Percentiles rank a stretch among this genome's conserved stretches.
phyloP scores from a whole-genome alignment of 2,113 vertebrate species.

The Phylloscopus whistleri region DNA sequence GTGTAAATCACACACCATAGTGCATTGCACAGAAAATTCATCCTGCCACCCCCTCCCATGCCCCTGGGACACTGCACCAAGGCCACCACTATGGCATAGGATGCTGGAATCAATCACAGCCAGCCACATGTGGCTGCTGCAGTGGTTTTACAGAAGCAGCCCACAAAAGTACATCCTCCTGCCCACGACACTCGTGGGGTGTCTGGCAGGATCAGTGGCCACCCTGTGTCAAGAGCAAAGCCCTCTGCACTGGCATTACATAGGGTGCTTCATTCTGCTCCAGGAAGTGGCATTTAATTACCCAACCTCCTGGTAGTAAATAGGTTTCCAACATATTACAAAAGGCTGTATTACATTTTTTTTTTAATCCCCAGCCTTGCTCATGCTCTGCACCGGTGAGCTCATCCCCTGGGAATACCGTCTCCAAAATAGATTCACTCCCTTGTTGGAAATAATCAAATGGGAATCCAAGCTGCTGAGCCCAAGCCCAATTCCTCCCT shows the following conservation, averaged over 20 bases:
- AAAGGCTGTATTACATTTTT: background rate
- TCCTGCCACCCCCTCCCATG: fast-evolving
- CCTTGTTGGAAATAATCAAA: constrained; percentile 50
- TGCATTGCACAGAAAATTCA: background rate
- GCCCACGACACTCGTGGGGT: fast-evolving
- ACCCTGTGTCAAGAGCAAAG: fast-evolving
- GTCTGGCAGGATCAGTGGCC: background rate
- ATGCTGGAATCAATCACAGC: fast-evolving
- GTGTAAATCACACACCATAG: background rate
- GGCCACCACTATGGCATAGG: background rate
- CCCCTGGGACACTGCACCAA: background rate
- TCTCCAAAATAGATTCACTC: constrained; percentile 52
- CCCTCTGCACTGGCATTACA: background rate
- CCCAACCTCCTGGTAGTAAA: constrained; percentile 15
- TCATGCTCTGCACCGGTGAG: background rate
- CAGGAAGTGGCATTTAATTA: constrained; percentile 46
- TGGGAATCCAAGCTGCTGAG: constrained; percentile 61
- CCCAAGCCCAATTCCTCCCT: constrained; percentile 66
- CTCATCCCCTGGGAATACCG: constrained; percentile 19
- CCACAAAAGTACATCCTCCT: background rate
- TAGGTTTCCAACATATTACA: constrained; percentile 18
- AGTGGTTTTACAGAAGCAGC: background rate
- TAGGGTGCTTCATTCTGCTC: background rate
- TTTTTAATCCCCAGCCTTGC: background rate
- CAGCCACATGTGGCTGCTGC: background rate